A percentile compares a stretch with the other conserved stretches of the same genome.
Evolutionary conservation across 2,888 invertebrate genomes (phyloP).

Genomic region (Erannis defoliaria): DNA sequence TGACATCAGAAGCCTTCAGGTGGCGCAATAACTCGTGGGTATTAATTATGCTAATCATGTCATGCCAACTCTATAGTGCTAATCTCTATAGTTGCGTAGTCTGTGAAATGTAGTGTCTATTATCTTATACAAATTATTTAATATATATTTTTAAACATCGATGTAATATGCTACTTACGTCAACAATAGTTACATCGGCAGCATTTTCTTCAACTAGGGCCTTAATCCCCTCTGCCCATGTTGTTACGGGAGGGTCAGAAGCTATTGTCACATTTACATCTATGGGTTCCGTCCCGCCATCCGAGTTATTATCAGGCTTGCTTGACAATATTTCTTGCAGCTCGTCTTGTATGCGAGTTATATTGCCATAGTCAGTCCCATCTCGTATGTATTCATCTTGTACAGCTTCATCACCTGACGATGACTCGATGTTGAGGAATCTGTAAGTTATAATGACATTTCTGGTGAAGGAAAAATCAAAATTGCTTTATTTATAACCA

Average conservation of each 20-base stretch:
- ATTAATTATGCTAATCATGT: no score
- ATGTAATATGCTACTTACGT: constrained; percentile 63
- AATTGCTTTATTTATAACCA: no score
- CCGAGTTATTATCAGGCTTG: constrained; percentile 65
- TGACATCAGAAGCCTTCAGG: no score
- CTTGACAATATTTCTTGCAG: constrained; percentile 51
- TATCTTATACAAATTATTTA: no score
- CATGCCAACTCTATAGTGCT: no score
- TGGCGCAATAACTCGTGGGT: no score
- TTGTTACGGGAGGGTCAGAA: constrained; percentile 65
- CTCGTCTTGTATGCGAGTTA: constrained; percentile 69
- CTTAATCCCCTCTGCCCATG: constrained; percentile 75
- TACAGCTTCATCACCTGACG: constrained; percentile 87
- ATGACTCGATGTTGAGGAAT: constrained; percentile 90
- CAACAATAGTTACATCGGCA: constrained; percentile 65
- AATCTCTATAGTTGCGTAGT: no score
- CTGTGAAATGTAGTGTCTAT: no score
- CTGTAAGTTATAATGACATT: constrained; percentile 61
- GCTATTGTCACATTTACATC: constrained; percentile 79
- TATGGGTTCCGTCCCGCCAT: constrained; percentile 61
- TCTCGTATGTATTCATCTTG: constrained; percentile 80
- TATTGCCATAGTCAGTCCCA: constrained; percentile 80
- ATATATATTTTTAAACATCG: no score
- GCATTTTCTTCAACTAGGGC: constrained; percentile 77
- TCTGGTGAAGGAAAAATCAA: no score